phyloP scores from a whole-genome alignment of 2,888 invertebrate genomes.

The Catonia carolina region DNA sequence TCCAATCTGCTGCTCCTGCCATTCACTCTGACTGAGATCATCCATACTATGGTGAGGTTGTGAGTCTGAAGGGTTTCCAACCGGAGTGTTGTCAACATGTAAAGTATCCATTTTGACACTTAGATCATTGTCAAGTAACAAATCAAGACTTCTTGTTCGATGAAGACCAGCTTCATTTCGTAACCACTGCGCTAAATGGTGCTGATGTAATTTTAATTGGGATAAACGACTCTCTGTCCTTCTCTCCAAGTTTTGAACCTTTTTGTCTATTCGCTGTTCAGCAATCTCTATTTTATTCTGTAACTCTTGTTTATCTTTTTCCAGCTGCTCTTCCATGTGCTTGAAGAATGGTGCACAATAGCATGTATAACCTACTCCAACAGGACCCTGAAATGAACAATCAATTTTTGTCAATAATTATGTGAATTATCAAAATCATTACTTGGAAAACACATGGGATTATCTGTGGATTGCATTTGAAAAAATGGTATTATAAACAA shows the following conservation, averaged over 20 bases:
- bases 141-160: slow-evolving; percentile 64
- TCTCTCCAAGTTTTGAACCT: slow-evolving; percentile 71
- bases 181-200: slow-evolving; percentile 63
- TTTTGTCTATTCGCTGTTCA: slow-evolving; percentile 69
- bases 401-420: too few species aligned
- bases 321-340: slow-evolving; percentile 76
- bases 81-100: neutral
- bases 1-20: slow-evolving; percentile 8
- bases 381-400: slow-evolving; percentile 57
- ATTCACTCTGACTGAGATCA: slow-evolving; percentile 15
- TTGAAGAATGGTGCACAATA: slow-evolving; percentile 89
- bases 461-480: too few species aligned
- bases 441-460: too few species aligned
- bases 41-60: slow-evolving; percentile 33
- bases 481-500: too few species aligned
- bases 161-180: slow-evolving; percentile 52
- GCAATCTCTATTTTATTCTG: slow-evolving; percentile 72
- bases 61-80: neutral
- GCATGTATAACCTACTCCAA: slow-evolving; percentile 89
- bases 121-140: slow-evolving; percentile 48
- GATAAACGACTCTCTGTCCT: slow-evolving; percentile 65
- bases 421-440: too few species aligned
- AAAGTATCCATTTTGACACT: neutral
- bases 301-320: slow-evolving; percentile 70
- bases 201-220: slow-evolving; percentile 58